Percentiles rank a stretch among this genome's conserved stretches.
These are phyloP conservation scores for Gonioctena quinquepunctata DNA, from an alignment of 1,140 invertebrate species.

Conservation along the genomic window DNA sequence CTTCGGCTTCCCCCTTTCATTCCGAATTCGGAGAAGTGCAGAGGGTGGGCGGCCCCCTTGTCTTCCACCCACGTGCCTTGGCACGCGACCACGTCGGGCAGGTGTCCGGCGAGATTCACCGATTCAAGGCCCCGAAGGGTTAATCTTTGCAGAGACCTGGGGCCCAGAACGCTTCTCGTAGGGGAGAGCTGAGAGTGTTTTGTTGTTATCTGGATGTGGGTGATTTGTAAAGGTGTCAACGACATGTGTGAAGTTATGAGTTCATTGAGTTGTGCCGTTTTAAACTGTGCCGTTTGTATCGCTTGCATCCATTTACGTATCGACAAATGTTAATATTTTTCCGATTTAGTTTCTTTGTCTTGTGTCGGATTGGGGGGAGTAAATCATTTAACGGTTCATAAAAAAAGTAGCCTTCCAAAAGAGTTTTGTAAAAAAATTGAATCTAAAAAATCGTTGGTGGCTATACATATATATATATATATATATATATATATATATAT, in stretches of 20 bases:
- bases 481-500: no score
- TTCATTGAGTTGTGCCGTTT: background rate
- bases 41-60: background rate
- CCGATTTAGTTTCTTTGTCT: no score
- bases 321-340: no score
- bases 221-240: background rate
- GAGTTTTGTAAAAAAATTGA: no score
- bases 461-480: no score
- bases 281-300: no score
- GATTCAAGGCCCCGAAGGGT: slow-evolving; percentile 6
- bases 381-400: no score
- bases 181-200: slow-evolving; percentile 1
- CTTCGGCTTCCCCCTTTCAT: background rate
- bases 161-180: background rate
- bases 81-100: slow-evolving; percentile 1
- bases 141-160: slow-evolving; percentile 1
- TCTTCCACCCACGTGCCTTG: slow-evolving; percentile 7
- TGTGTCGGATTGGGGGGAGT: no score
- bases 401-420: no score
- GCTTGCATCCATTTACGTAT: no score
- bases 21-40: background rate
- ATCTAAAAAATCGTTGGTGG: no score
- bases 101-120: slow-evolving; percentile 2
- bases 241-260: background rate
- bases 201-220: background rate